A percentile compares a stretch with the other conserved stretches of the same genome.
phyloP scores from a whole-genome alignment of 2,113 vertebrate species.

The Cyanoramphus novaezelandiae region DNA sequence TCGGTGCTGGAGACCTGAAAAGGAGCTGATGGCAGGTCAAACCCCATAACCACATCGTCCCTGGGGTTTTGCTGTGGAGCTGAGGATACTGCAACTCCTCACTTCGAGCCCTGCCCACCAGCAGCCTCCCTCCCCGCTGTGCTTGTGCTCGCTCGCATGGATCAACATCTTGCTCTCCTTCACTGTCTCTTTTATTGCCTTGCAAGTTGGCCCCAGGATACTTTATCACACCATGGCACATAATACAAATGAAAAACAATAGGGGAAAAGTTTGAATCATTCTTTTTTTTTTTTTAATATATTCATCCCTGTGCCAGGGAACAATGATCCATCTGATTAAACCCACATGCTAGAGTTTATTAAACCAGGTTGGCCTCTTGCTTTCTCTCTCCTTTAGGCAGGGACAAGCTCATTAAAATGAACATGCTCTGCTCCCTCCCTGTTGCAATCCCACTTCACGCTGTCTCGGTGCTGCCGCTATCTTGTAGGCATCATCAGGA shows the following conservation, averaged over 20 bases:
- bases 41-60: neutral
- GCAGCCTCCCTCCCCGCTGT: neutral
- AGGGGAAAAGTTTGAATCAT: slow-evolving; percentile 56
- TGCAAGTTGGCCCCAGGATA: slow-evolving; percentile 41
- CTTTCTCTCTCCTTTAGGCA: slow-evolving; percentile 63
- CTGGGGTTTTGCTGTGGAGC: neutral
- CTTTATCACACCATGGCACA: slow-evolving; percentile 56
- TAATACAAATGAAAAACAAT: slow-evolving; percentile 73
- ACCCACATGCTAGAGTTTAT: slow-evolving; percentile 48
- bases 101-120: neutral
- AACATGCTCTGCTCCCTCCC: slow-evolving; percentile 34
- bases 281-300: slow-evolving; percentile 41
- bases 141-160: neutral
- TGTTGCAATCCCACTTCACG: neutral
- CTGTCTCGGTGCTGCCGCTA: neutral
- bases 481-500: neutral
- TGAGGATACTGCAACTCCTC: neutral
- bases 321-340: slow-evolving; percentile 68
- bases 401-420: slow-evolving; percentile 68
- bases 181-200: slow-evolving; percentile 30
- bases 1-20: neutral
- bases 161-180: slow-evolving; percentile 16
- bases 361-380: slow-evolving; percentile 57
- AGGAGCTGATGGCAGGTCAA: neutral
- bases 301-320: slow-evolving; percentile 61